Base-by-base conservation (phyloP, 2,888 invertebrate genomes). In the Boloria selene region DNA sequence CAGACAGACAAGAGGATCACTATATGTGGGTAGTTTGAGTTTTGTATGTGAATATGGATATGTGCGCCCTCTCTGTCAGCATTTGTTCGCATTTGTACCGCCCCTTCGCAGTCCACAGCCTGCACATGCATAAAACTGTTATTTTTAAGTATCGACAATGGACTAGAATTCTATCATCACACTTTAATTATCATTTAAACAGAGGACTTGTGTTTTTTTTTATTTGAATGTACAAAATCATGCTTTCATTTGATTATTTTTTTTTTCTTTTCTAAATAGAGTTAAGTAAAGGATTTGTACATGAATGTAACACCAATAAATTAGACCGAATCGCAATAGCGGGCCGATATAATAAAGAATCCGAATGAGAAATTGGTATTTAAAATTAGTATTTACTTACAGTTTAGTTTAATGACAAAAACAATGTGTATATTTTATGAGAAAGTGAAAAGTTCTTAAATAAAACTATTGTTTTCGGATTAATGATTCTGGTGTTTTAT, bases 401-500 rank as follows among this genome's bases (percentile, higher is more conserved):
- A 89, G 84, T 91, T 91, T 92, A 92, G 91, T 92, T 91, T 90
- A 90, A 88, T 89, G 88, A 90, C 89, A 91, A 90, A 90, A 91
- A 91, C 91, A 92, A 91, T 91, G 92, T 92, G 92, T 92, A 92
- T 92, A 92, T 92, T 91, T 92, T 92, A 92, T 91, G 92, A 92
- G 86, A 90, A 90, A 90, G 87, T 89, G 89, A 90, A 90, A 90
- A 88, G 88, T 91, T 91, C 91, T 91, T 91, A 90, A 92, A 92
- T 92, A 92, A 91, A 92, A 92, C 92, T 90, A 92, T 92, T 92
- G 92, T 92, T 92, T 92, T 92, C 92, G 92, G 92, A 92, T 92
- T 92, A 92, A 88, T 87, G 85, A 86, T 77, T 83, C 72, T 78
- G 77, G 84, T 79, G 91, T 92, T 92, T 92, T 90, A 91, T 92